phyloP scores from a whole-genome alignment of 2,113 vertebrate species.

The Pachypanchax playfairii region DNA sequence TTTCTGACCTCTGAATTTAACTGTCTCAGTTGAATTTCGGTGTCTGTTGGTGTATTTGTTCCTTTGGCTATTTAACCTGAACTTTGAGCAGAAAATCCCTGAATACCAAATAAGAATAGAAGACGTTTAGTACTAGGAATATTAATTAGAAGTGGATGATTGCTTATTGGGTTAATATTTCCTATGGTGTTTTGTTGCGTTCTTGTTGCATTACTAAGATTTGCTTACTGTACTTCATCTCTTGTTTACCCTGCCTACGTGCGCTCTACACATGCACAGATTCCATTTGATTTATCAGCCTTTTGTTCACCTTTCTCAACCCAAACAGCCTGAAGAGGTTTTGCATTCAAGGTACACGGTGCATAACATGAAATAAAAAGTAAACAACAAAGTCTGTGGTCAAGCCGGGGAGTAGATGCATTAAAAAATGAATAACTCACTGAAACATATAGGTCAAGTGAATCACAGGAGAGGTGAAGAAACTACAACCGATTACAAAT shows the following conservation, averaged over 20 bases:
- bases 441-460: conserved; percentile 27
- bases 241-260: conserved; percentile 25
- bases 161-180: not conserved
- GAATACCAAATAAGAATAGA: conserved; percentile 1
- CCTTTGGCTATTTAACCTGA: conserved; percentile 6
- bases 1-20: conserved; percentile 1
- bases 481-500: conserved; percentile 13
- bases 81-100: not conserved
- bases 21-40: not conserved
- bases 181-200: not conserved
- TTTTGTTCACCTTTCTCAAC: conserved; percentile 9
- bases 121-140: not conserved
- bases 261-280: conserved; percentile 8
- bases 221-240: not conserved
- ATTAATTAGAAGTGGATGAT: not conserved
- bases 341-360: not conserved
- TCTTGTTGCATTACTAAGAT: not conserved
- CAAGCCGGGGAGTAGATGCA: not conserved
- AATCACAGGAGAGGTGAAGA: conserved; percentile 13
- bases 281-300: conserved; percentile 39
- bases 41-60: not conserved
- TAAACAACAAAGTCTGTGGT: conserved; percentile 4
- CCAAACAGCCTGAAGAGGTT: conserved; percentile 34
- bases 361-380: conserved; percentile 33
- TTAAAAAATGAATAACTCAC: not conserved